Evolutionary conservation across 2,113 vertebrate species (phyloP), one percentile per base, ranked within the genome.

Genomic region (Aix galericulata): DNA sequence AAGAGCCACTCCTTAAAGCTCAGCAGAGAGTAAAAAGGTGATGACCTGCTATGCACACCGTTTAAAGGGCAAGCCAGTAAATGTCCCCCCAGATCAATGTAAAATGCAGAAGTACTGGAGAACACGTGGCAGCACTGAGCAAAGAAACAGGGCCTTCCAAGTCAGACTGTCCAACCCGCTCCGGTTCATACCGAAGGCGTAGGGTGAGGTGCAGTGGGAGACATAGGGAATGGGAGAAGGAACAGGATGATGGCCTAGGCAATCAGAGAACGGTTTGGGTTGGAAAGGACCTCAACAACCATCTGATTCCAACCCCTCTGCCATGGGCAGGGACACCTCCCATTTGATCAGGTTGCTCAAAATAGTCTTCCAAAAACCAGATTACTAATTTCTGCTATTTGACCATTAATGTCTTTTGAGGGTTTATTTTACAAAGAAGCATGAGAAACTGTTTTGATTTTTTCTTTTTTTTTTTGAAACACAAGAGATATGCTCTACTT

Each of bases 221-320:
- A 17, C 7, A 6, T 36, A 32, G 11, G 16, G 1, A 68, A 55
- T 0, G 0, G 60, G 22, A 75, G 25, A 75, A 72, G 36, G n/a
- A 74, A 56, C 5, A 56, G 16, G 6, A 10, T 44, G n/a, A 36
- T 14, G 9, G 36, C 22, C 20, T 76, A n/a, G 9, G 21, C 20
- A 22, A 48, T 48, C 46, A 48, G 20, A 48, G 46, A 21, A 48
- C 6, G 20, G 46, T 46, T 21, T 46, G 46, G 46, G 46, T 48
- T 48, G 20, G 46, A 22, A 48, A 5, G 20, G 46, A 48, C 46
- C 46, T 48, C 21, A 21, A 21, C 21, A 10, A 21, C 20, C 46
- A 48, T 48, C 46, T 22, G 18, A 22, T 22, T 48, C 46, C 20
- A 48, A 22, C 20, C 46, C 46, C 10, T 48, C 46, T 48, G 46